Base-by-base conservation (phyloP, 2,113 vertebrate species). In the Anthoscopus minutus region DNA sequence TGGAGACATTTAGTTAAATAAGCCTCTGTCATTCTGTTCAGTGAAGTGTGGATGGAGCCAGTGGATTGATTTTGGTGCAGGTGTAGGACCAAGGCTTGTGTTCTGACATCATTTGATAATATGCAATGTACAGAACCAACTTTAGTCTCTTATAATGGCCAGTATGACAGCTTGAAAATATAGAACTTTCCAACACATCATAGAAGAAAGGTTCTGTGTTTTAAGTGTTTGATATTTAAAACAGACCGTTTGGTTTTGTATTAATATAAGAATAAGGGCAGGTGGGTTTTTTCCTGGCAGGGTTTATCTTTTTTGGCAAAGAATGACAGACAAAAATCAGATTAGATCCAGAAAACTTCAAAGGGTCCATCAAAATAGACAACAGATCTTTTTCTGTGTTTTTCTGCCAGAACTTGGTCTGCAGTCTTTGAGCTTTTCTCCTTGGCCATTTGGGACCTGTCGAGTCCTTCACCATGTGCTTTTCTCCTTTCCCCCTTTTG, bases 261-360 rank as follows among this genome's bases (percentile, higher is more conserved):
- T 38, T 92, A 86, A 64, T 58, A 7, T 71, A 67, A 74, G 81
- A 74, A 67, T 92, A 92, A 76, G 82, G 35, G 35, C 88, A 96
- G 95, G 93, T 96, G 88, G 76, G 76, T 74, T 95, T 89, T 89
- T 93, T 86, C 72, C 77, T 94, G 92, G 86, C 82, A 96, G 22
- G 15, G 88, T 96, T 96, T 95, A 96, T 97, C 90, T 81, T 94
- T 96, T 96, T 79, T 96, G 95, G 92, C 95, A 96, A 73, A 95
- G 88, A 97, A 95, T 81, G 80, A 94, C 93, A 96, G 88, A 61
- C 69, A 76, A 94, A 96, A 95, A 50, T 90, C 60, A 86, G 86
- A 95, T 96, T 90, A 92, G 83, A 90, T 96, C 93, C 96, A 96
- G 95, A 97, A 96, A 92, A 96, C 94, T 95, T 96, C 96, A 97